These are phyloP conservation scores for Phortica variegata DNA, from an alignment of 1,140 invertebrate genomes.

Conservation along the genomic window DNA sequence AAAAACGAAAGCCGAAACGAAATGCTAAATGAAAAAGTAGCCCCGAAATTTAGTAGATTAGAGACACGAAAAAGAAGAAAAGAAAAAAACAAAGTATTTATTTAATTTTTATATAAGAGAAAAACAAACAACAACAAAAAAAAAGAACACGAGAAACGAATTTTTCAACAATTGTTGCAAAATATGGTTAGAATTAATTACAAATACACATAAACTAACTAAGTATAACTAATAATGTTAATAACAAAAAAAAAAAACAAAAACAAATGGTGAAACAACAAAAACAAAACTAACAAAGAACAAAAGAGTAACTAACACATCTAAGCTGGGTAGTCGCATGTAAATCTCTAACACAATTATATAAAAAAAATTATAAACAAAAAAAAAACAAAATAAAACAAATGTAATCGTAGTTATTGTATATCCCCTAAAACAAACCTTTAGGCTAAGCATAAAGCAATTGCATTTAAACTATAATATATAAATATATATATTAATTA, in stretches of 20 bases:
- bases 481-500: slow-evolving; percentile 26
- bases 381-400: slow-evolving; percentile 16
- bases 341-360: slow-evolving; percentile 51
- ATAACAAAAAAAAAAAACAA: slow-evolving; percentile 38
- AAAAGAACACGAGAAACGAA: slow-evolving; percentile 43
- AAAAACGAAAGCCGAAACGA: too few relatives aligned
- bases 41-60: slow-evolving; percentile 28
- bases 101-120: background rate
- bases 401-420: too few relatives aligned
- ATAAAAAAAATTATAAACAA: slow-evolving; percentile 10
- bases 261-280: slow-evolving; percentile 12
- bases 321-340: slow-evolving; percentile 58
- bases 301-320: slow-evolving; percentile 51
- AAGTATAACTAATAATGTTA: slow-evolving; percentile 40
- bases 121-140: slow-evolving; percentile 8
- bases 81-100: slow-evolving; percentile 7
- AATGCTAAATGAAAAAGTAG: slow-evolving; percentile 23
- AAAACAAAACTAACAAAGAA: slow-evolving; percentile 37
- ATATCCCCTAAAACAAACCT: too few relatives aligned
- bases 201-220: slow-evolving; percentile 10
- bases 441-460: slow-evolving; percentile 25
- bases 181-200: slow-evolving; percentile 43
- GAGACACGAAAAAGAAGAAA: slow-evolving; percentile 8
- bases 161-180: slow-evolving; percentile 51
- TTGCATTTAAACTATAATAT: slow-evolving; percentile 42